These are phyloP conservation scores for Dascyllus trimaculatus DNA, from an alignment of 2,113 vertebrate species.

Conservation along the genomic window DNA sequence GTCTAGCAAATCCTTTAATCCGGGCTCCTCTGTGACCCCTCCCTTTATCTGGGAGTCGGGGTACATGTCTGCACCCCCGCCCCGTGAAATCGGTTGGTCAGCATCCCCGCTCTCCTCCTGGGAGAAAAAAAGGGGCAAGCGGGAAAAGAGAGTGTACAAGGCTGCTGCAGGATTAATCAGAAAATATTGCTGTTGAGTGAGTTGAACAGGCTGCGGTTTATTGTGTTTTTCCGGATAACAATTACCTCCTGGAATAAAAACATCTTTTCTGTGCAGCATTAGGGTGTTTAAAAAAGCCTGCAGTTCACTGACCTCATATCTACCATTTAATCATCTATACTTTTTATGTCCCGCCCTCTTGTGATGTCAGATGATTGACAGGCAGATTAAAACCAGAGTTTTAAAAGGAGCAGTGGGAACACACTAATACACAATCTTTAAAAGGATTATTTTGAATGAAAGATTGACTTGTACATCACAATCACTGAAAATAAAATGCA, in stretches of 20 bases:
- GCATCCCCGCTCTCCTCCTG: constrained; percentile 21
- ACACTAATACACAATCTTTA: not conserved
- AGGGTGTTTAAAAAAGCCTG: constrained; percentile 25
- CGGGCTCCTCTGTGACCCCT: constrained; percentile 67
- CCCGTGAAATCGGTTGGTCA: constrained; percentile 68
- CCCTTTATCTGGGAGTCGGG: constrained; percentile 58
- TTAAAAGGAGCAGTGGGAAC: not conserved
- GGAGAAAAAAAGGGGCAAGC: constrained; percentile 7
- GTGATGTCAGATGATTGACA: constrained; percentile 48
- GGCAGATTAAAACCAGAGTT: not conserved
- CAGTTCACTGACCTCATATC: constrained; percentile 50
- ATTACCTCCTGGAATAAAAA: too few relatives aligned
- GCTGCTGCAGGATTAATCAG: constrained; percentile 6
- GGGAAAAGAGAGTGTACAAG: not conserved
- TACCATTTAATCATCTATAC: constrained; percentile 67
- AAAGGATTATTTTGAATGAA: not conserved
- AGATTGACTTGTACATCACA: not conserved
- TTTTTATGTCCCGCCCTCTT: constrained; percentile 25
- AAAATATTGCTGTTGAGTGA: constrained; percentile 23
- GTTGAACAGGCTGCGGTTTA: not conserved
- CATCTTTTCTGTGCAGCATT: too few relatives aligned
- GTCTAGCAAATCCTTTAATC: constrained; percentile 78
- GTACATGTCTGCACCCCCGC: constrained; percentile 74
- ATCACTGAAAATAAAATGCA: too few relatives aligned
- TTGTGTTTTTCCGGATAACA: not conserved